Evolutionary conservation across 2,113 vertebrate species (phyloP).

Genomic region (Anoura caudifer): DNA sequence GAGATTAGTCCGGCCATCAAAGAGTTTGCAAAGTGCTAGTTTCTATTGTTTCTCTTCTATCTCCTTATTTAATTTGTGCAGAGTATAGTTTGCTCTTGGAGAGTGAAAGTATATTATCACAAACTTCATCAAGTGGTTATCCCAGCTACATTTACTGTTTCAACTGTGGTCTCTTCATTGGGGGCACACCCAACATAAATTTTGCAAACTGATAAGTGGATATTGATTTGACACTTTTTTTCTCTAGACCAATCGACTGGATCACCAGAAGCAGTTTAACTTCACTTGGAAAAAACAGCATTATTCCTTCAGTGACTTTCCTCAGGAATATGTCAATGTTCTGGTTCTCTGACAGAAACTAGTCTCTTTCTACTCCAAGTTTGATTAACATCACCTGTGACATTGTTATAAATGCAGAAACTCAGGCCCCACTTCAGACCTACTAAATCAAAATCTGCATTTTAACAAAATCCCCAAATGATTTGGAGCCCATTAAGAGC

Average conservation of each 20-base stretch:
- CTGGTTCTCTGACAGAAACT: not conserved
- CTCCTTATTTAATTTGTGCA: not conserved
- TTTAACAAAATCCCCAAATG: not conserved
- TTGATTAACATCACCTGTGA: not conserved
- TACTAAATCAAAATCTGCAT: not conserved
- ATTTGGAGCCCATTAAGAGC: not conserved
- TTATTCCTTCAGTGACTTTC: not conserved
- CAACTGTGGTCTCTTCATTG: not conserved
- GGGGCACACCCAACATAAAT: not conserved
- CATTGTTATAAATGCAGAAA: not conserved
- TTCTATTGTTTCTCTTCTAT: conserved; percentile 14
- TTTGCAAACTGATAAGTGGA: not conserved
- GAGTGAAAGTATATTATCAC: not conserved
- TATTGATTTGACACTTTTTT: not conserved
- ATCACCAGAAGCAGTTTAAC: not conserved
- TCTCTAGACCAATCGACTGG: not conserved
- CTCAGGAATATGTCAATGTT: not conserved
- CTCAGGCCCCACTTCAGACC: not conserved
- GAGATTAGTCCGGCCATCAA: not conserved
- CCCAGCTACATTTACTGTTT: not conserved
- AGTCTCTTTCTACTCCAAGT: not conserved
- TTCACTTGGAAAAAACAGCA: not conserved
- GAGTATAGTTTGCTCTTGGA: not conserved
- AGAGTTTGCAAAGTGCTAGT: not conserved
- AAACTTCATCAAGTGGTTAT: not conserved